phyloP scores from a whole-genome alignment of 2,113 vertebrate genomes.

The Chaetodon trifascialis region DNA sequence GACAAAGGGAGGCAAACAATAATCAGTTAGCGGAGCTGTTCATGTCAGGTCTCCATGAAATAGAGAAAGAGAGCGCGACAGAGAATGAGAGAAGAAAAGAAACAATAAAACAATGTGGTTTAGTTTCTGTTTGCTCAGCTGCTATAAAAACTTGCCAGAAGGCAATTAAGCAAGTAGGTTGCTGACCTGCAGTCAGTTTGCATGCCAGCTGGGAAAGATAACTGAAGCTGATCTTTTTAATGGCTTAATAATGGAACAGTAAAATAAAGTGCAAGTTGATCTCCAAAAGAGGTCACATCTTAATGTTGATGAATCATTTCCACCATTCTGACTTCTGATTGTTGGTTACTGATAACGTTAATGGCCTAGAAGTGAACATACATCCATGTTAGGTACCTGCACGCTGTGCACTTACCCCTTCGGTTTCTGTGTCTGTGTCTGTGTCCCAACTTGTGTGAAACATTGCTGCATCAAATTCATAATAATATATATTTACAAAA shows the following conservation, averaged over 20 bases:
- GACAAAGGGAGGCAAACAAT: slow-evolving; percentile 35
- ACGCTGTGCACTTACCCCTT: too few species aligned
- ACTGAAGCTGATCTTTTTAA: background rate
- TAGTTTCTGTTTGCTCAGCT: slow-evolving; percentile 74
- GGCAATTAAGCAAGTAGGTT: background rate
- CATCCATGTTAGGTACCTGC: background rate
- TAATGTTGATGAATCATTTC: background rate
- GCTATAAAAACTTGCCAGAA: slow-evolving; percentile 46
- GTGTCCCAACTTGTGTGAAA: too few species aligned
- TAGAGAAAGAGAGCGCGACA: slow-evolving; percentile 20
- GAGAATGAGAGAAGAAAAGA: slow-evolving; percentile 17
- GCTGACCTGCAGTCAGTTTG: slow-evolving; percentile 11
- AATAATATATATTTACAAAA: too few species aligned
- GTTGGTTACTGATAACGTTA: background rate
- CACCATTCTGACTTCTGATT: background rate
- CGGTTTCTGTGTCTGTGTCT: too few species aligned
- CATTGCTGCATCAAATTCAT: too few species aligned
- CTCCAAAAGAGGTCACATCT: background rate
- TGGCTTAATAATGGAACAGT: slow-evolving; percentile 1
- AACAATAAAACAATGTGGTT: slow-evolving; percentile 52
- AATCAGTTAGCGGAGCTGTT: background rate
- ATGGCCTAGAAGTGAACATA: background rate
- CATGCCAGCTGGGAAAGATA: background rate
- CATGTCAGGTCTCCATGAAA: slow-evolving; percentile 21
- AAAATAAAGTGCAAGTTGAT: background rate